Conservation (phyloP, 2,113 vertebrate species). For the Oryzias woworae region DNA sequence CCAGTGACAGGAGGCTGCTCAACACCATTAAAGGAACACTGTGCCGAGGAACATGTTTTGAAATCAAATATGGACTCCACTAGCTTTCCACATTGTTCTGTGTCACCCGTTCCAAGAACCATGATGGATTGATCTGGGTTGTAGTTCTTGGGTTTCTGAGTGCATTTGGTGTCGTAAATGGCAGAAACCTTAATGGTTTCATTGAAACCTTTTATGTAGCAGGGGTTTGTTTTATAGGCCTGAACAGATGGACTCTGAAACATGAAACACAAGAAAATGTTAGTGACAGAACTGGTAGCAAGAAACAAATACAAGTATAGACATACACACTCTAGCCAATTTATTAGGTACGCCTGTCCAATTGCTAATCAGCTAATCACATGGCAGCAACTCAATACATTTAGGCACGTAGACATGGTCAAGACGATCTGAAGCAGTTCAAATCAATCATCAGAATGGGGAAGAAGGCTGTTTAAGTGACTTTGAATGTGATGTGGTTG, state of each 20-base stretch:
- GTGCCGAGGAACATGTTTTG: constrained; percentile 67
- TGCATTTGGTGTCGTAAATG: constrained; percentile 85
- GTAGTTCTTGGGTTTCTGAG: constrained; percentile 68
- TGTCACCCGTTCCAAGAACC: constrained; percentile 79
- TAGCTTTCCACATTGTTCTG: constrained; percentile 72
- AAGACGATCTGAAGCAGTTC: no score
- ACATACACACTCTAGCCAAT: no score
- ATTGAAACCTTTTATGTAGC: constrained; percentile 79
- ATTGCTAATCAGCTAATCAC: no score
- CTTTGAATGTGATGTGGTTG: no score
- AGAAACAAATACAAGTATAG: no score
- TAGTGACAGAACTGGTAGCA: background rate
- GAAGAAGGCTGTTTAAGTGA: no score
- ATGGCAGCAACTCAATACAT: no score
- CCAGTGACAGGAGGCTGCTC: constrained; percentile 85
- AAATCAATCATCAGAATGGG: no score
- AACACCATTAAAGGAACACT: constrained; percentile 83
- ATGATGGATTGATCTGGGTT: constrained; percentile 53
- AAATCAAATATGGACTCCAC: constrained; percentile 85
- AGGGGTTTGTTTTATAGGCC: constrained; percentile 79
- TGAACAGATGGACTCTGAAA: constrained; percentile 52
- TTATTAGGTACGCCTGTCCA: no score
- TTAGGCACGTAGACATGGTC: no score
- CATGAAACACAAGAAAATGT: background rate
- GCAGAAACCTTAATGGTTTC: constrained; percentile 55